These are phyloP conservation scores for Lithosia quadra DNA, from an alignment of 2,888 invertebrate genomes.

Conservation along the genomic window DNA sequence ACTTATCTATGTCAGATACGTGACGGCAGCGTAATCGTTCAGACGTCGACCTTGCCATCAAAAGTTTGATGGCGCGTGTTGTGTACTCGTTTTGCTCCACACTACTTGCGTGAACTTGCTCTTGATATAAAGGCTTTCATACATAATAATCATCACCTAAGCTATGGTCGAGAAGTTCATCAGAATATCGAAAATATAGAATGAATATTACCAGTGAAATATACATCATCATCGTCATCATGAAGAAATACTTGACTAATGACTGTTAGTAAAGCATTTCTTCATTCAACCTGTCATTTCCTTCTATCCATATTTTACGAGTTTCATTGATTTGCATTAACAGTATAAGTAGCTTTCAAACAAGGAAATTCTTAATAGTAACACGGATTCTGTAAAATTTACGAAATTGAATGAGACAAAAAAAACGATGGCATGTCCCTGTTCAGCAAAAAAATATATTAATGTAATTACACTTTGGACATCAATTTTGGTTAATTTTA, in stretches of 20 bases:
- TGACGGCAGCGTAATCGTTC: not conserved
- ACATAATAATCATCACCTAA: not conserved
- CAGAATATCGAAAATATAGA: not conserved
- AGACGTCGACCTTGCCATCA: not conserved
- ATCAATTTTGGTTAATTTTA: not conserved
- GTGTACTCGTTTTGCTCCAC: too few species aligned
- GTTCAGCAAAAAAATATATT: not conserved
- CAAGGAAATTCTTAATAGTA: not conserved
- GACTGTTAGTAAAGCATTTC: too few species aligned
- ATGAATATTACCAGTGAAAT: not conserved
- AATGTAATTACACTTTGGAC: not conserved
- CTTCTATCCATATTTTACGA: not conserved
- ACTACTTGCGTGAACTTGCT: not conserved
- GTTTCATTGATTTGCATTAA: not conserved
- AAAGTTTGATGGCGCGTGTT: not conserved
- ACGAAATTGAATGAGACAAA: not conserved
- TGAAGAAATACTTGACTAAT: too few species aligned
- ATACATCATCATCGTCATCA: too few species aligned
- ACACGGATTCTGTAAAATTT: too few species aligned
- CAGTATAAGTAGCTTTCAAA: too few species aligned
- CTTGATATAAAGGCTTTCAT: not conserved
- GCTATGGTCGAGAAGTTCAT: not conserved
- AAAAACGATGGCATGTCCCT: not conserved
- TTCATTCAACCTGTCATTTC: too few species aligned
- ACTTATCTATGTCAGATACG: conserved; percentile 2